A percentile compares a stretch with the other conserved stretches of the same genome.
Conservation (phyloP, 2,113 vertebrate species). For the Neogale vison region DNA sequence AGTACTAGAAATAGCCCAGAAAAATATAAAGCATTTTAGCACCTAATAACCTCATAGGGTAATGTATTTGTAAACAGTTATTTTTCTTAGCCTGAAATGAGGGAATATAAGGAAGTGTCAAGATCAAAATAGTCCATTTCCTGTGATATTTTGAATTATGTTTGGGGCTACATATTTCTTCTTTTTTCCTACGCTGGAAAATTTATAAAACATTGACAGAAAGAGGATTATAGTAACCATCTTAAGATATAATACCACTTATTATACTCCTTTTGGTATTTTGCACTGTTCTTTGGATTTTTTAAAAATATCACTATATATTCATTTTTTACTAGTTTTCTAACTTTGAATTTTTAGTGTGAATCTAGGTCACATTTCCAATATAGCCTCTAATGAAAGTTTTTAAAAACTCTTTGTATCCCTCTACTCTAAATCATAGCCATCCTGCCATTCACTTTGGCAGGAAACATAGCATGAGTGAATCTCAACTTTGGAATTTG, state of each 20-base stretch:
- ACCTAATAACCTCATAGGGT: background rate
- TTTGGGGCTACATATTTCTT: background rate
- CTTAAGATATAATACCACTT: background rate
- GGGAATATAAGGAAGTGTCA: background rate
- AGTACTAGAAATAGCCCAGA: background rate
- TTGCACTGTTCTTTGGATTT: background rate
- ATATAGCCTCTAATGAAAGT: background rate
- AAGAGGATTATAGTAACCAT: background rate
- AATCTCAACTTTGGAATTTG: background rate
- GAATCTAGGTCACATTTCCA: constrained; percentile 42
- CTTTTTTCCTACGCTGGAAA: background rate
- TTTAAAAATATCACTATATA: background rate
- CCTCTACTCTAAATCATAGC: background rate
- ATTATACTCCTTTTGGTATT: constrained; percentile 3
- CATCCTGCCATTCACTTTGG: background rate
- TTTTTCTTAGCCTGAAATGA: constrained; percentile 9
- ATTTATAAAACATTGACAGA: background rate
- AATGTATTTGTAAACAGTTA: background rate
- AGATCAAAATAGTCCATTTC: background rate
- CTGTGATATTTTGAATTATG: background rate
- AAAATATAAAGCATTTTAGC: background rate
- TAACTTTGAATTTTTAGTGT: background rate
- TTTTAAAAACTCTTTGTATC: background rate
- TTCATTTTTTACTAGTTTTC: constrained; percentile 29
- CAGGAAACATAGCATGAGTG: background rate